Base-by-base conservation (phyloP, 2,797 vertebrate genomes). In the Synanceia verrucosa region DNA sequence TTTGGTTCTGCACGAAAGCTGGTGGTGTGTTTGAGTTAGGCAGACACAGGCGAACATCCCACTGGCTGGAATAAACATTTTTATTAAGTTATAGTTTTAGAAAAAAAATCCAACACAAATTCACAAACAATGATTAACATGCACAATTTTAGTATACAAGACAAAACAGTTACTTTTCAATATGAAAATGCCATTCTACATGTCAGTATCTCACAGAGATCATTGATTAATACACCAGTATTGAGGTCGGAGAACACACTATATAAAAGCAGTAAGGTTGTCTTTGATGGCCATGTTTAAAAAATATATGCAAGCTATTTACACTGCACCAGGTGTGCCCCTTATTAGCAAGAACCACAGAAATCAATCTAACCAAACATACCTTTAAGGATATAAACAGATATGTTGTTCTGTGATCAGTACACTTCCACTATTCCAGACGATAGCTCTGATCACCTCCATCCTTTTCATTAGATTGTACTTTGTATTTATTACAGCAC, bases 171-270 rank as follows among this genome's bases (percentile, higher is more conserved):
- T 94, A 92, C 95, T 96, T 98, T 99, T 97, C 97, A 99, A 97
- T 98, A 95, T 99, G 97, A 99, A 98, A 99, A 95, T 91, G 79
- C 70, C 90, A 92, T 89, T 86, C 91, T 95, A 94, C 90, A 91
- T 53, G 79, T 90, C 89, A 93, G 89, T 90, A 98, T 99, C 97
- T 99, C 97, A 97, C 87, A 93, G 97, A 99, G 97, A 98, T 97
- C 91, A 91, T 87, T 79, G 84, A 93, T 93, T 93, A 94, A 95
- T 95, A 95, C 94, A 94, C 80, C 92, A 91, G 94, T 95, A 95
- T 94, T 95, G 94, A 94, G 91, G 91, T 92, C 73, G 83, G 89
- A 88, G 86, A 89, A 91, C 91, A 91, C 89, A 91, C 89, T 86
- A 91, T 91, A 91, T 81, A 92, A 94, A 91, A 90, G 90, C 80